Base-by-base conservation (phyloP, 2,888 invertebrate species). In the Leptodirus hochenwartii region DNA sequence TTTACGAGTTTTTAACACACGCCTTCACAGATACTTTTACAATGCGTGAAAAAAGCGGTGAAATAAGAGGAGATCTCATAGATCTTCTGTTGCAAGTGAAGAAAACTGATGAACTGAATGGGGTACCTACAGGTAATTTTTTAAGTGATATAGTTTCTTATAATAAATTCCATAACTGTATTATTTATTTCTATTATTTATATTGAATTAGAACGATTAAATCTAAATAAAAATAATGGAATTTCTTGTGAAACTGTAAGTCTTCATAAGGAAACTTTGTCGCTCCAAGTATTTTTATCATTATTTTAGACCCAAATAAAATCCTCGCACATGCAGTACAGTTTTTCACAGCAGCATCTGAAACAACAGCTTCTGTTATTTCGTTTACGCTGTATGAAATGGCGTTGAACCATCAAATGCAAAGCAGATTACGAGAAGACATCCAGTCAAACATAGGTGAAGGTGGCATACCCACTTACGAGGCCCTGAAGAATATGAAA, bases 271-370 rank as follows among this genome's bases (percentile, higher is more conserved):
- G n/a, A n/a, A n/a, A n/a, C n/a, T n/a, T n/a, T n/a, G n/a, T n/a
- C n/a, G n/a, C n/a, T n/a, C n/a, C n/a, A n/a, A n/a, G n/a, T n/a
- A n/a, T n/a, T n/a, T n/a, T n/a, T n/a, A n/a, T 16, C 9, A 15
- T 29, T 26, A n/a, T 28, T 26, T 10, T 27, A 35, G 37, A 35
- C 22, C 32, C 28, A 8, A 32, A 39, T 27, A 27, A 17, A 12
- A 30, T 34, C 9, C 30, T 37, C 4, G 37, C 37, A 4, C 59
- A 62, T 34, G 50, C 58, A 1, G 43, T 61, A 2, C 53, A 62
- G 2, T 63, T 66, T 39, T 62, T 62, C 37, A 35, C 58, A 2
- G 65, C 63, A 14, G 64, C 63, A 2, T 61, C 56, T 37, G 64
- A 64, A 41, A 64, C 64, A 1, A 60, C 63, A 0, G 58, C 60